phyloP scores from a whole-genome alignment of 2,888 invertebrate genomes.

The Cynaeus angustus region DNA sequence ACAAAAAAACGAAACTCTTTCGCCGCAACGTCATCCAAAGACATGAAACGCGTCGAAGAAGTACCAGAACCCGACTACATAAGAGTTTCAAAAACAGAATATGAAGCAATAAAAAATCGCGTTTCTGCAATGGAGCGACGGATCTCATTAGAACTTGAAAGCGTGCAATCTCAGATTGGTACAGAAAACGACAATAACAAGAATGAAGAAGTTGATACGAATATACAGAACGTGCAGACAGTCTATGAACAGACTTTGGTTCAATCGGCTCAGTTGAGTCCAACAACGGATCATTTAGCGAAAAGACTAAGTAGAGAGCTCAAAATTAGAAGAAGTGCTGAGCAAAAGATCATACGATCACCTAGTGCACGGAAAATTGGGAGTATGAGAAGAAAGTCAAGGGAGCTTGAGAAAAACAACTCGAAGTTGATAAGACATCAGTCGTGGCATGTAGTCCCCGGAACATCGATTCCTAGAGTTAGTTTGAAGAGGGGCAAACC shows the following conservation, averaged over 20 bases:
- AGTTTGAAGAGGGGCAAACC: constrained; percentile 74
- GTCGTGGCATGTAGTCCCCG: constrained; percentile 76
- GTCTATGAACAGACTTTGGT: constrained; percentile 84
- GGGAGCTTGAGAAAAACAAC: constrained; percentile 72
- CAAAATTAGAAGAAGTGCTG: constrained; percentile 81
- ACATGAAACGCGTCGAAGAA: constrained; percentile 60
- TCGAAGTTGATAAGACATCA: constrained; percentile 76
- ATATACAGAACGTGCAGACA: constrained; percentile 79
- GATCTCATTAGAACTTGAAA: constrained; percentile 73
- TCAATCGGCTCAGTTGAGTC: constrained; percentile 79
- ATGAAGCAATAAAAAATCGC: constrained; percentile 84
- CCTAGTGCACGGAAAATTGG: constrained; percentile 90
- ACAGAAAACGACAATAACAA: constrained; percentile 54
- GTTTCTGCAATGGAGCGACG: constrained; percentile 83
- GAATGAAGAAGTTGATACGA: constrained; percentile 66
- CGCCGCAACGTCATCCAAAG: constrained; percentile 48
- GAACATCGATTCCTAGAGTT: constrained; percentile 69
- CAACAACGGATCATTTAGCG: constrained; percentile 82
- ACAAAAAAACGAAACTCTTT: constrained; percentile 65
- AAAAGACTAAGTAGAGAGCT: constrained; percentile 82
- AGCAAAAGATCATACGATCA: constrained; percentile 81
- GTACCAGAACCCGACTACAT: constrained; percentile 76
- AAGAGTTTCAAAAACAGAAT: constrained; percentile 82
- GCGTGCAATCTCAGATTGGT: constrained; percentile 54
- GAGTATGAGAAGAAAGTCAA: constrained; percentile 81